These are phyloP conservation scores for Pipra filicauda DNA, from an alignment of 2,113 vertebrate species.

Conservation along the genomic window DNA sequence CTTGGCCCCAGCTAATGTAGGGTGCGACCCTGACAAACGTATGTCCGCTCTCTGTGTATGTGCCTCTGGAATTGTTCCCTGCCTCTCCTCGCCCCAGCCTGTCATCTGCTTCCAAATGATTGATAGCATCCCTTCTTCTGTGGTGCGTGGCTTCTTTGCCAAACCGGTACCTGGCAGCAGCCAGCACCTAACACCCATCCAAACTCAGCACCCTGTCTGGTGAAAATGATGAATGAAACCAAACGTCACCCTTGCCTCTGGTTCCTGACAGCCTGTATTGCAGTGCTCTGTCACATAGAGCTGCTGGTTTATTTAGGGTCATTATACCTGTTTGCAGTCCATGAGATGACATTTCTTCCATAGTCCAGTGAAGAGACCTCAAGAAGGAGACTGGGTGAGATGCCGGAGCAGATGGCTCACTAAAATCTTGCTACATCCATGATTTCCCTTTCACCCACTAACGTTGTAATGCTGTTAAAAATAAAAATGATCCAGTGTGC, in stretches of 20 bases:
- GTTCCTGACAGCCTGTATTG: neutral
- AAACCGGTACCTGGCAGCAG: neutral
- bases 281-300: neutral
- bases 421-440: slow-evolving; percentile 24
- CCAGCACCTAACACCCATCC: neutral
- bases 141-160: neutral
- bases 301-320: neutral
- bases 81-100: neutral
- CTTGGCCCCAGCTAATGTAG: neutral
- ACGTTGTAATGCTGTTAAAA: slow-evolving; percentile 47
- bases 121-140: neutral
- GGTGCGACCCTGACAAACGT: neutral
- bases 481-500: slow-evolving; percentile 57
- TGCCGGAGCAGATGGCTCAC: neutral
- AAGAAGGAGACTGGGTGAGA: neutral
- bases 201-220: rapidly evolving
- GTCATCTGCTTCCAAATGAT: neutral
- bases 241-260: neutral
- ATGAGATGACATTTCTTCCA: neutral
- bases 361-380: neutral
- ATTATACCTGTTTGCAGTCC: neutral
- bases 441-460: slow-evolving; percentile 49
- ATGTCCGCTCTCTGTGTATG: rapidly evolving
- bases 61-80: neutral
- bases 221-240: neutral